These are phyloP conservation scores for Melieria omissa DNA, from an alignment of 2,888 invertebrate species.

Conservation along the genomic window DNA sequence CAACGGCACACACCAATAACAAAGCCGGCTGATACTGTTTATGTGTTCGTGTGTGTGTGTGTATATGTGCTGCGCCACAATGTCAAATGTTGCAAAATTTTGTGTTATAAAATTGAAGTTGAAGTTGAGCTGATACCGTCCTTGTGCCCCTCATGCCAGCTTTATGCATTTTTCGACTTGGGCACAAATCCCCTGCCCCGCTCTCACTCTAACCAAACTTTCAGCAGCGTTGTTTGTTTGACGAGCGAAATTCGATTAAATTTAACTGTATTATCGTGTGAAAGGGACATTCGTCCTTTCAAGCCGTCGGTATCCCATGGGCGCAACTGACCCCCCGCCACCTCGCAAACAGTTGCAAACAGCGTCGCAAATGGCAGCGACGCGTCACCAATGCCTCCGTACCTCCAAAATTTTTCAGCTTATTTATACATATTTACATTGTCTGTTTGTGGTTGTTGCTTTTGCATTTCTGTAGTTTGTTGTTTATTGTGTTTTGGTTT, in stretches of 20 bases:
- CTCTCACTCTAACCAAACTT: neutral
- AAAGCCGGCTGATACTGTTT: neutral
- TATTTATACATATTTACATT: neutral
- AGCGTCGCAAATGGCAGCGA: too few species aligned
- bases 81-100: constrained; percentile 16
- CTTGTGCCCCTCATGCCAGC: neutral
- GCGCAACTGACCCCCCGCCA: too few species aligned
- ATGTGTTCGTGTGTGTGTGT: neutral
- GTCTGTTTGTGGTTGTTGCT: neutral
- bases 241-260: constrained; percentile 14
- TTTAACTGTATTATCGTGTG: constrained; percentile 22
- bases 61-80: constrained; percentile 2
- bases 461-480: neutral
- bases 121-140: constrained; percentile 3
- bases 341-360: too few species aligned
- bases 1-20: neutral
- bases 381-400: neutral
- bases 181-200: too few species aligned
- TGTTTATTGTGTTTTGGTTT: neutral
- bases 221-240: neutral
- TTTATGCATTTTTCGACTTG: too few species aligned
- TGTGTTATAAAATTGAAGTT: constrained; percentile 13
- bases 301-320: too few species aligned
- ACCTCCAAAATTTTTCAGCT: neutral
- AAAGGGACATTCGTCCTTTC: neutral